Evolutionary conservation across 1,140 invertebrate genomes (phyloP), one percentile per base, ranked within the genome.

Genomic region (Scaptomyza hsui): DNA sequence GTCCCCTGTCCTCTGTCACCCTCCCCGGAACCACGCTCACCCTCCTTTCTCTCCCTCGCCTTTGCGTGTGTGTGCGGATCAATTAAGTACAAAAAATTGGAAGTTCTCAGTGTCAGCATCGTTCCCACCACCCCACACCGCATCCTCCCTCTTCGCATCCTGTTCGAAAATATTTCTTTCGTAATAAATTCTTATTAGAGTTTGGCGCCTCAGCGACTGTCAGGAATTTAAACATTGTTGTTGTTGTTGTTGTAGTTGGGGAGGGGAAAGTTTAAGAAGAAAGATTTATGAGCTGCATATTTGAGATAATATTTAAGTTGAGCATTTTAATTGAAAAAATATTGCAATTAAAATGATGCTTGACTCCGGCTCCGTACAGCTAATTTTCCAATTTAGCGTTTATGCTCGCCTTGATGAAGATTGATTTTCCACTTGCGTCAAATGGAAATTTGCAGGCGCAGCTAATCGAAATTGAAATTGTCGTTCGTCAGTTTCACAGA

Each of bases 391-490:
- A n/a, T 35, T 48, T 57, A 32, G 39, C 39, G 55, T 47, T 47
- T 44, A 53, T 59, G 53, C 12, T 16, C 44, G 53, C 41, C 68
- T 52, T 78, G 74, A 88, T 81, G 83, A 89, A 71, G 83, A 88
- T 89, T 73, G 78, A 88, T 88, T 88, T 85, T 39, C 45, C 18
- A 32, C 19, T 16, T 51, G 59, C 56, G 12, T 29, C 26, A 32
- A 37, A 37, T 29, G 63, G 35, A 59, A 75, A 53, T 63, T 72
- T 63, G 63, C 41, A 56, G 47, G 59, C 78, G 61, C 57, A 39
- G 80, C 75, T 78, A 83, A 83, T 68, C 75, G 78, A 85, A 88
- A 81, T 88, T 71, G 78, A 85, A 88, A 81, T 88, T 63, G 70
- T 63, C 61, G 72, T 39, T 65, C 57, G 62, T 42, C 49, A 29